phyloP scores from a whole-genome alignment of 2,888 invertebrate species.

The Euclidia mi region DNA sequence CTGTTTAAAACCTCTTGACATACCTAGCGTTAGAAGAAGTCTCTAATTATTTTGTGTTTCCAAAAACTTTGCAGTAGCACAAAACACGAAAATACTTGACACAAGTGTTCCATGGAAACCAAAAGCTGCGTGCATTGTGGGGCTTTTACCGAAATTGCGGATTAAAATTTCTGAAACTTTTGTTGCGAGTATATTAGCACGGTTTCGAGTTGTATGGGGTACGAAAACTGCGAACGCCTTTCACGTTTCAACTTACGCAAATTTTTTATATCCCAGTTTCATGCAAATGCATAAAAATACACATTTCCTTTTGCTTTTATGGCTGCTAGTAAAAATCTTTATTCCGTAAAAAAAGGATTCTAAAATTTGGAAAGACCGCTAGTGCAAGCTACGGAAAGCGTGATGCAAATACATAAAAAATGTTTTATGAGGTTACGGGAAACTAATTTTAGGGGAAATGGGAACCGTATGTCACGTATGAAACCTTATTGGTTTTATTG shows the following conservation, averaged over 20 bases:
- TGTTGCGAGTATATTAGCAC: constrained; percentile 38
- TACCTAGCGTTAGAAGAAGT: too few species aligned
- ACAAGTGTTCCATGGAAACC: constrained; percentile 8
- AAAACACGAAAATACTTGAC: constrained; percentile 3
- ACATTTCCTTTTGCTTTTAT: constrained; percentile 22
- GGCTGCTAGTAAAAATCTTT: constrained; percentile 31
- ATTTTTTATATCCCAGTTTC: constrained; percentile 43
- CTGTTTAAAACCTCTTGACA: too few species aligned
- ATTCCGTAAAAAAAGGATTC: constrained; percentile 17
- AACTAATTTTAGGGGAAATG: constrained; percentile 1
- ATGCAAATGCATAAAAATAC: constrained; percentile 43
- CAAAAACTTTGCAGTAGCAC: constrained; percentile 4
- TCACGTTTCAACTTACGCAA: constrained; percentile 32
- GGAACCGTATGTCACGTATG: background rate
- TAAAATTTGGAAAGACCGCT: constrained; percentile 14
- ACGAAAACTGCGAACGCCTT: constrained; percentile 49
- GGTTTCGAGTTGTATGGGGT: constrained; percentile 30
- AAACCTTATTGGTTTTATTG: constrained; percentile 4
- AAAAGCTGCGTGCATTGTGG: constrained; percentile 32
- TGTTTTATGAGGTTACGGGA: constrained; percentile 4
- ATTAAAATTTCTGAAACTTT: constrained; percentile 23
- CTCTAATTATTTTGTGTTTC: background rate
- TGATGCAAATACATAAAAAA: constrained; percentile 6
- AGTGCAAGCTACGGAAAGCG: background rate
- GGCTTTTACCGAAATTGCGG: constrained; percentile 29